These are phyloP conservation scores for Enteromius anoplus DNA, from an alignment of 2,797 vertebrate genomes.

Conservation along the genomic window DNA sequence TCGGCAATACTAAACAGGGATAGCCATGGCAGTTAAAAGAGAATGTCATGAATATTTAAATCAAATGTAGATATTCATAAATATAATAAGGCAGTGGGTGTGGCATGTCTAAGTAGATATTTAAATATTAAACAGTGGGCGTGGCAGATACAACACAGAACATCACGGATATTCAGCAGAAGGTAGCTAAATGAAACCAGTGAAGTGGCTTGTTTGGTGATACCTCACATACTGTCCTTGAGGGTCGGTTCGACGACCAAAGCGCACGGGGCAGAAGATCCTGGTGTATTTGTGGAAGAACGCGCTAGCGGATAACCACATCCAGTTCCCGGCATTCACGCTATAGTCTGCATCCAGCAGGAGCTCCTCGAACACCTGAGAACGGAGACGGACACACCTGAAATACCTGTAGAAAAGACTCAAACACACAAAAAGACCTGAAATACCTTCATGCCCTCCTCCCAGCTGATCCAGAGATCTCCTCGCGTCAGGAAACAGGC, in stretches of 20 bases:
- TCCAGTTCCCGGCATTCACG: slow-evolving; percentile 66
- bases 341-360: slow-evolving; percentile 67
- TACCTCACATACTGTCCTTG: slow-evolving; percentile 64
- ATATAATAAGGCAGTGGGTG: not conserved
- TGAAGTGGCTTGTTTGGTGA: not conserved
- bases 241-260: slow-evolving; percentile 62
- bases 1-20: not conserved
- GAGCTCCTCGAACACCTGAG: slow-evolving; percentile 65
- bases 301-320: slow-evolving; percentile 66
- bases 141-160: not conserved
- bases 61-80: rapidly evolving
- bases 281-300: slow-evolving; percentile 67
- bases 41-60: not conserved
- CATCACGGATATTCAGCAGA: not conserved
- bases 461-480: slow-evolving; percentile 30
- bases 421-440: not conserved
- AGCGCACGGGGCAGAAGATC: slow-evolving; percentile 65
- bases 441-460: slow-evolving; percentile 27
- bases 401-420: not conserved
- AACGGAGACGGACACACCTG: not conserved
- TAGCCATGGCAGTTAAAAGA: rapidly evolving
- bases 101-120: not conserved
- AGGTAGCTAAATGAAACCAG: not conserved
- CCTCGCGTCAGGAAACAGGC: slow-evolving; percentile 51
- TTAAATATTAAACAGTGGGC: not conserved